A percentile compares a stretch with the other conserved stretches of the same genome.
These are phyloP conservation scores for Drosophila eugracilis DNA, from an alignment of 1,140 invertebrate species.

Conservation along the genomic window DNA sequence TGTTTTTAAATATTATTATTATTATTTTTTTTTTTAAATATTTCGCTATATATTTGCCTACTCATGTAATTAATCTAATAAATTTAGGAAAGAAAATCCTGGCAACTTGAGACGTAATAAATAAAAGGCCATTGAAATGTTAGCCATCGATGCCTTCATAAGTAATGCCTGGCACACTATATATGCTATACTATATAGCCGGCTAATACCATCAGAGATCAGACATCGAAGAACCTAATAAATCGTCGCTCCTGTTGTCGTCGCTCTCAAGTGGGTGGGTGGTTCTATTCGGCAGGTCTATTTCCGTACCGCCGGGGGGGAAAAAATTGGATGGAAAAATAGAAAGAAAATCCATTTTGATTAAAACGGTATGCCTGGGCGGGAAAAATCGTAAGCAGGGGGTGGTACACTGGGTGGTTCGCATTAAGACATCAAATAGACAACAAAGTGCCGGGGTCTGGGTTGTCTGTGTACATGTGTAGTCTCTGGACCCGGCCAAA, in stretches of 20 bases:
- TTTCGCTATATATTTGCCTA: neutral
- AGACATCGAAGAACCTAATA: constrained; percentile 33
- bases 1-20: neutral
- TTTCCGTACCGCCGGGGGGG: constrained; percentile 21
- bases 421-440: constrained; percentile 54
- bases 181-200: neutral
- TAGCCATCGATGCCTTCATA: neutral
- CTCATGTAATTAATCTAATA: neutral
- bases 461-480: neutral
- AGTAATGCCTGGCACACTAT: constrained; percentile 1
- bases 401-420: constrained; percentile 16
- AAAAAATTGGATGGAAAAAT: constrained; percentile 32
- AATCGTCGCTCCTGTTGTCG: constrained; percentile 40
- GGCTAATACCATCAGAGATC: constrained; percentile 40
- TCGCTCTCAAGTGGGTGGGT: constrained; percentile 11
- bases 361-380: constrained; percentile 35
- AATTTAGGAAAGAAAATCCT: neutral
- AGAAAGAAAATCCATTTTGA: constrained; percentile 47
- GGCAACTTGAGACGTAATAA: constrained; percentile 1
- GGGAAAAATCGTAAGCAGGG: constrained; percentile 16
- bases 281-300: constrained; percentile 16
- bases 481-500: constrained; percentile 23
- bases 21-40: neutral
- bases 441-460: constrained; percentile 20
- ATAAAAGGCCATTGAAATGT: neutral